phyloP scores from a whole-genome alignment of 2,797 vertebrate species.

The Spinus pinus region DNA sequence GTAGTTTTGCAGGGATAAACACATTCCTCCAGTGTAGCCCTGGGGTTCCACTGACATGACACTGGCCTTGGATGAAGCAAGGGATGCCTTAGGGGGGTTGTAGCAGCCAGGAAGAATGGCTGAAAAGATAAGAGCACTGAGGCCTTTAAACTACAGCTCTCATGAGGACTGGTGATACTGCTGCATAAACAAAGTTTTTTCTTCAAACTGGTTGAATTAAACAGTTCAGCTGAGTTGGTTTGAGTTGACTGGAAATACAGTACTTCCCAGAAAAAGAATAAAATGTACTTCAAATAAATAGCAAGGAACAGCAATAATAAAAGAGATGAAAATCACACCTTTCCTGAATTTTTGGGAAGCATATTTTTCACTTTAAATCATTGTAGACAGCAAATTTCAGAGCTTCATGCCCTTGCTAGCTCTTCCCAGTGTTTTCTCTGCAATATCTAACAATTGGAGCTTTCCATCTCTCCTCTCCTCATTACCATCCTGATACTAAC shows the following conservation, averaged over 20 bases:
- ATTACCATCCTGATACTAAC: not conserved
- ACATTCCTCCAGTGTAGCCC: not conserved
- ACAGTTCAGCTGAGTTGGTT: not conserved
- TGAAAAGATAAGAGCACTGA: not conserved
- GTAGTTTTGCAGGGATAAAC: not conserved
- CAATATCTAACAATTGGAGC: not conserved
- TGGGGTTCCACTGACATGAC: not conserved
- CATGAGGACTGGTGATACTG: not conserved
- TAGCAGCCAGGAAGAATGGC: not conserved
- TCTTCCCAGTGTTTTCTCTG: not conserved
- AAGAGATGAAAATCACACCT: not conserved
- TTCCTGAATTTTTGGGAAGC: not conserved
- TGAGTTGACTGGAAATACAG: not conserved
- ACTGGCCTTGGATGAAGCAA: not conserved
- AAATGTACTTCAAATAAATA: not conserved
- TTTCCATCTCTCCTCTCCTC: not conserved
- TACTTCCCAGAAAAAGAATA: not conserved
- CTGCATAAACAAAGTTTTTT: not conserved
- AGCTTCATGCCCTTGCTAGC: not conserved
- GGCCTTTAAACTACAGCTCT: not conserved
- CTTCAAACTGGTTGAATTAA: not conserved
- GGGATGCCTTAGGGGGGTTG: not conserved
- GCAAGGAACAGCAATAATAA: not conserved
- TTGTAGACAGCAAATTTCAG: not conserved
- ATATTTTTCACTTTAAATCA: not conserved